phyloP scores from a whole-genome alignment of 2,113 vertebrate species.

The Alligator mississippiensis region DNA sequence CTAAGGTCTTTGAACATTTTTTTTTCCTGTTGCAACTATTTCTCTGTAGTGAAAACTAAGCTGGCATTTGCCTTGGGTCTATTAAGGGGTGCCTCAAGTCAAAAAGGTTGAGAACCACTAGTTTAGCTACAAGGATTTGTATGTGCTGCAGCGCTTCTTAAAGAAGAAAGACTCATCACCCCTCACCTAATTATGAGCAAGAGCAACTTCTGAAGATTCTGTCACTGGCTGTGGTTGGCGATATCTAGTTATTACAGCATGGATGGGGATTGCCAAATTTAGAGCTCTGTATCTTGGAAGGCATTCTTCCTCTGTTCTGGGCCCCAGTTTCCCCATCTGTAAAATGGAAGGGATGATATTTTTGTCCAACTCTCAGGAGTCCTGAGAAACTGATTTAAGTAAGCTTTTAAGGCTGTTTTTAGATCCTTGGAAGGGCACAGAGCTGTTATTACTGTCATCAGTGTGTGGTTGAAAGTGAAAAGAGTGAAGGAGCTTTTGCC shows the following conservation, averaged over 20 bases:
- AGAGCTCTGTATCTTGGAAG: not conserved
- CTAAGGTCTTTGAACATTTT: not conserved
- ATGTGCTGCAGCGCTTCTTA: no score
- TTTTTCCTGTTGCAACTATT: not conserved
- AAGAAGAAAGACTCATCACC: not conserved
- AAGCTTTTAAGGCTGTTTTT: not conserved
- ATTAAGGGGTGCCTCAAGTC: no score
- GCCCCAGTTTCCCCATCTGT: not conserved
- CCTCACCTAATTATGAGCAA: not conserved
- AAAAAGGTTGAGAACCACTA: no score
- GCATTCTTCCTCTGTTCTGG: not conserved
- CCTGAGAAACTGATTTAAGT: not conserved
- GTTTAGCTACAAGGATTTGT: no score
- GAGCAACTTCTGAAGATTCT: not conserved
- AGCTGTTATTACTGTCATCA: fast-evolving
- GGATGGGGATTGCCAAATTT: not conserved
- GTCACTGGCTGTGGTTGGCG: not conserved
- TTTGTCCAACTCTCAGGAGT: not conserved
- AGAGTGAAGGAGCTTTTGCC: constrained; percentile 30
- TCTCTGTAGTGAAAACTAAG: no score
- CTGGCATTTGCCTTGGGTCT: no score
- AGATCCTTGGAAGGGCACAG: not conserved
- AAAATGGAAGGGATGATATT: not conserved
- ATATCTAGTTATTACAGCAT: not conserved
- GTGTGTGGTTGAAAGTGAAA: constrained; percentile 47